Base-by-base conservation (phyloP, 2,797 vertebrate genomes). In the Prionace glauca region DNA sequence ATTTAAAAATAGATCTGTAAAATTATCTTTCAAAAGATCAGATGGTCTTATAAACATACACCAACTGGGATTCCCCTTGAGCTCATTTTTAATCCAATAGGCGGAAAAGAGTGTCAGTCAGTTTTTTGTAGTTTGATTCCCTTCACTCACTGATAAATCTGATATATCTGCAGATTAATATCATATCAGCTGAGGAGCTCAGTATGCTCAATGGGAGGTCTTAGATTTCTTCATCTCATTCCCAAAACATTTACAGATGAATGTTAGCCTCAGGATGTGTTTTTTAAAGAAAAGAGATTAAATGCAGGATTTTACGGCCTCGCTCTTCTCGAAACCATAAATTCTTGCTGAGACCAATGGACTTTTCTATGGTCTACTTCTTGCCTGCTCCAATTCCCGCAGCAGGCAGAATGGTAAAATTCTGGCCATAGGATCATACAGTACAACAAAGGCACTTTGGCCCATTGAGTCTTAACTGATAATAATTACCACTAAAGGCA, bases 1-100 rank as follows among this genome's bases (percentile, higher is more conserved):
- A 60, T 50, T 77, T 95, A 95, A 95, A 77, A 95, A 95, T 74
- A 95, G 93, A 56, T 56, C 18, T 72, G 93, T 74, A 94, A 94
- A 74, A 74, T 67, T 95, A 95, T 95, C 93, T 95, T 95, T 50
- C 45, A 77, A 60, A 95, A 60, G 71, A 95, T 56, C 69, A 14
- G 71, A 32, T 77, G 41, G 29, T 74, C 67, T 56, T n/a, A 77
- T 77, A n/a, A 65, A 91, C 87, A 65, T 18, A 65, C 62, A 32
- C 60, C 26, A 56, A 29, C 45, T 95, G 93, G 93, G 72, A 50
- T 95, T 77, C 93, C 93, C 93, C 93, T 74, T 95, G 93, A 45
- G 77, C 16, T 60, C 45, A 60, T 16, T 41, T 56, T 77, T 72
- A 29, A 94, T 56, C 45, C 93, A 56, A 22, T n/a, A 45, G 72